Evolutionary conservation across 2,113 vertebrate genomes (phyloP).

Genomic region (Cricetomys ansorgei): DNA sequence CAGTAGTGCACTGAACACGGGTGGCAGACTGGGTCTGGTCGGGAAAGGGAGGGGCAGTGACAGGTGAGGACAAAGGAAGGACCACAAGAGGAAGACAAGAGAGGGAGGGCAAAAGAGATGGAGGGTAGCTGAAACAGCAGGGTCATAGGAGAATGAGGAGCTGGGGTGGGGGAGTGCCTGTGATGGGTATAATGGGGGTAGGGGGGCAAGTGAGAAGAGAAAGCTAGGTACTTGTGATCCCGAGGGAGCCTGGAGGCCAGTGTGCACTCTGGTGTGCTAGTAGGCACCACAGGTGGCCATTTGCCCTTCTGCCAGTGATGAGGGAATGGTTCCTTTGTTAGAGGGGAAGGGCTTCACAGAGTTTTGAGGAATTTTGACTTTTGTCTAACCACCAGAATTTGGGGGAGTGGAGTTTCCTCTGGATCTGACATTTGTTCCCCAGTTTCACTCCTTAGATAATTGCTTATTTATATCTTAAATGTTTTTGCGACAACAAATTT

Average conservation of each 20-base stretch:
- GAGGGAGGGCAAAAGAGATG: background rate
- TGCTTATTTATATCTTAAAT: background rate
- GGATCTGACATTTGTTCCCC: background rate
- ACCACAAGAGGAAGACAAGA: background rate
- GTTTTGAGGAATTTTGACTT: background rate
- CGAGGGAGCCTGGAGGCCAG: background rate
- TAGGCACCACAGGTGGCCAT: background rate
- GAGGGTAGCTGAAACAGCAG: background rate
- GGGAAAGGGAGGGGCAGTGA: background rate
- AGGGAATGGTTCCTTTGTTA: background rate
- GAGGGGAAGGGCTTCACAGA: no score
- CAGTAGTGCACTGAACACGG: background rate
- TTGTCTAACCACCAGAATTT: background rate
- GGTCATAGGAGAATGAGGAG: background rate
- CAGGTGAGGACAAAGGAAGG: background rate
- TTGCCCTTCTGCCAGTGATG: background rate
- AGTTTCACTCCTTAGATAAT: background rate
- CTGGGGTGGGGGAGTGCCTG: background rate
- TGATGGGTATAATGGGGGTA: background rate
- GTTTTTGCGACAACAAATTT: conserved; percentile 19
- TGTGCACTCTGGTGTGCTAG: background rate
- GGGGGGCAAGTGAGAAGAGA: background rate
- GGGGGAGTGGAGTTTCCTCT: background rate
- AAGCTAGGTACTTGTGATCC: background rate
- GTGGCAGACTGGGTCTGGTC: no score